These are phyloP conservation scores for Hylia prasina DNA, from an alignment of 2,113 vertebrate genomes.

Conservation along the genomic window DNA sequence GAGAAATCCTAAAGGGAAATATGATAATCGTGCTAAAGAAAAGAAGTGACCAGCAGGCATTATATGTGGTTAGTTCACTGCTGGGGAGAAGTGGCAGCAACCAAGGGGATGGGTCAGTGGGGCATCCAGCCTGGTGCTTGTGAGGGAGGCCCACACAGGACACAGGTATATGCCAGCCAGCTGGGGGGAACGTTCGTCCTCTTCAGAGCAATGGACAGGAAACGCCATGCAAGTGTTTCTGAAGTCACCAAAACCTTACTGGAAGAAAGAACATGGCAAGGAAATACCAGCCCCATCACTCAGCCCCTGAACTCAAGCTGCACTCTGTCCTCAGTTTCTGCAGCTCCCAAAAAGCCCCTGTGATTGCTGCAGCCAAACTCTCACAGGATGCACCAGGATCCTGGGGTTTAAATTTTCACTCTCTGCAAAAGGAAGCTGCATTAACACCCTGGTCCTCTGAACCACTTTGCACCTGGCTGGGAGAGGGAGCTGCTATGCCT, in stretches of 20 bases:
- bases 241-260: not conserved
- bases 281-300: not conserved
- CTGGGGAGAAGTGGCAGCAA: not conserved
- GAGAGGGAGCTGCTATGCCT: not conserved
- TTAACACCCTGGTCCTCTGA: not conserved
- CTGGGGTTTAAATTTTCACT: not conserved
- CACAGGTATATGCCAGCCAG: not conserved
- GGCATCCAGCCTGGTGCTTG: not conserved
- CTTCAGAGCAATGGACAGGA: not conserved
- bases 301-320: not conserved
- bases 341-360: not conserved
- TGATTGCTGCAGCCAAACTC: not conserved
- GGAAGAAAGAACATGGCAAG: not conserved
- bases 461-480: slow-evolving; percentile 17
- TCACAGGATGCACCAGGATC: not conserved
- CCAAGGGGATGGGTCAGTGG: not conserved
- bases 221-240: not conserved
- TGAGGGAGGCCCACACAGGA: not conserved
- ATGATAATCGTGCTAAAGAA: not conserved
- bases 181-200: not conserved
- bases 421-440: not conserved
- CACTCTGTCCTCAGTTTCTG: not conserved
- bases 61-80: not conserved
- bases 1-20: not conserved
- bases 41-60: not conserved